Evolutionary conservation across 1,140 invertebrate species (phyloP).

Genomic region (Paraescarpia echinospica): DNA sequence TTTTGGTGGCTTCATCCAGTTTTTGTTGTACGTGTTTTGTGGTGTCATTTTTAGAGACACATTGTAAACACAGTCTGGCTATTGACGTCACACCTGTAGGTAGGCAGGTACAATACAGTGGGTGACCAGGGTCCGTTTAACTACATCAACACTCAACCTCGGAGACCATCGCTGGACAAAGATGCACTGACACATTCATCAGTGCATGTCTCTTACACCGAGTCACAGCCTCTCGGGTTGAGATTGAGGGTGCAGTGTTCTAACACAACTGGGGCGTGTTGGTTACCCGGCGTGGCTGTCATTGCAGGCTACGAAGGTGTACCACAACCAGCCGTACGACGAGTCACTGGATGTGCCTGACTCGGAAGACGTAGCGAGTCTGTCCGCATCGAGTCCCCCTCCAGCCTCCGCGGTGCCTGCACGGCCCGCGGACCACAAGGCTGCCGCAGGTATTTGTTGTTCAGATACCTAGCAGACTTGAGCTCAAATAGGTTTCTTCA

Average conservation of each 20-base stretch:
- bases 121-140: background rate
- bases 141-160: background rate
- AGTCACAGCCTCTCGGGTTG: background rate
- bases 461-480: background rate
- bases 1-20: no score
- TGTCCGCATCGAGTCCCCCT: constrained; percentile 44
- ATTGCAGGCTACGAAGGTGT: constrained; percentile 32
- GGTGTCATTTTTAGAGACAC: no score
- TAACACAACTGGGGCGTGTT: background rate
- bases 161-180: background rate
- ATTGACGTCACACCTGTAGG: background rate
- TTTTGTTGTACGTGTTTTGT: no score
- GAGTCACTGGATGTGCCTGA: constrained; percentile 54
- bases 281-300: background rate
- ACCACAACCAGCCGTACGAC: constrained; percentile 55
- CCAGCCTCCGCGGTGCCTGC: background rate
- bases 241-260: background rate
- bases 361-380: constrained; percentile 54
- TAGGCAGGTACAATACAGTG: background rate
- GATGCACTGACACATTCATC: background rate
- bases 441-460: background rate
- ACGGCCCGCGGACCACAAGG: background rate
- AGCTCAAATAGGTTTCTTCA: background rate
- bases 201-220: background rate
- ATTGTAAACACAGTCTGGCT: no score